A percentile compares a stretch with the other conserved stretches of the same genome.
These are phyloP conservation scores for Synanceia verrucosa DNA, from an alignment of 2,797 vertebrate genomes.

Conservation along the genomic window DNA sequence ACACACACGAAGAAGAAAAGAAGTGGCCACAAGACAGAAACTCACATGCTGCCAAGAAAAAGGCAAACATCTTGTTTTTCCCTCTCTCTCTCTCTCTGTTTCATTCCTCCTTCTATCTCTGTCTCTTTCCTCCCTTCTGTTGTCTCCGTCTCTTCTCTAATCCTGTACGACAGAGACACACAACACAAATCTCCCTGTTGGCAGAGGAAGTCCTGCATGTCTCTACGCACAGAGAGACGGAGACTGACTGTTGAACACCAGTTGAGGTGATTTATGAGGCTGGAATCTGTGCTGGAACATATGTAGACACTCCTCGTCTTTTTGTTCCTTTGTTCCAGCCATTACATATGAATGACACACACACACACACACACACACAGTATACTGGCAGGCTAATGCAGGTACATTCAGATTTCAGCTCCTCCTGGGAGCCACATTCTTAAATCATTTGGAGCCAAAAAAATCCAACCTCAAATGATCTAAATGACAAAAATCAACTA, in stretches of 20 bases:
- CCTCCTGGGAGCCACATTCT: slow-evolving; percentile 52
- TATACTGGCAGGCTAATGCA: slow-evolving; percentile 19
- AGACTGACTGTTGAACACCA: slow-evolving; percentile 77
- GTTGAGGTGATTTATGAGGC: slow-evolving; percentile 80
- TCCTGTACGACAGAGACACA: slow-evolving; percentile 72
- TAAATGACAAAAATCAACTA: slow-evolving; percentile 49
- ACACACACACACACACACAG: neutral
- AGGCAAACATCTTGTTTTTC: slow-evolving; percentile 46
- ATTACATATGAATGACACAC: neutral
- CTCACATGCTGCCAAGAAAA: slow-evolving; percentile 52
- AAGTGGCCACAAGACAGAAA: slow-evolving; percentile 42
- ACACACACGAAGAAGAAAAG: slow-evolving; percentile 15
- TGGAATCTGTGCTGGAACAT: slow-evolving; percentile 79
- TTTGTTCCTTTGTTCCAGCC: slow-evolving; percentile 36
- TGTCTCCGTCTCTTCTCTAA: slow-evolving; percentile 65
- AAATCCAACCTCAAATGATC: slow-evolving; percentile 42
- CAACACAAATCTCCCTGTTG: slow-evolving; percentile 76
- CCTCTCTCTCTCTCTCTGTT: slow-evolving; percentile 17
- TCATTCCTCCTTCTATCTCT: slow-evolving; percentile 47
- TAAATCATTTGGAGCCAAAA: slow-evolving; percentile 53
- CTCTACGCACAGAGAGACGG: slow-evolving; percentile 50
- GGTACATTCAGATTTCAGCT: slow-evolving; percentile 19
- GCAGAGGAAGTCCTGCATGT: slow-evolving; percentile 62
- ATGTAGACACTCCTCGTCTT: slow-evolving; percentile 77
- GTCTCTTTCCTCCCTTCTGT: slow-evolving; percentile 45